phyloP scores from a whole-genome alignment of 2,113 vertebrate species.

The Oryzias melastigma region DNA sequence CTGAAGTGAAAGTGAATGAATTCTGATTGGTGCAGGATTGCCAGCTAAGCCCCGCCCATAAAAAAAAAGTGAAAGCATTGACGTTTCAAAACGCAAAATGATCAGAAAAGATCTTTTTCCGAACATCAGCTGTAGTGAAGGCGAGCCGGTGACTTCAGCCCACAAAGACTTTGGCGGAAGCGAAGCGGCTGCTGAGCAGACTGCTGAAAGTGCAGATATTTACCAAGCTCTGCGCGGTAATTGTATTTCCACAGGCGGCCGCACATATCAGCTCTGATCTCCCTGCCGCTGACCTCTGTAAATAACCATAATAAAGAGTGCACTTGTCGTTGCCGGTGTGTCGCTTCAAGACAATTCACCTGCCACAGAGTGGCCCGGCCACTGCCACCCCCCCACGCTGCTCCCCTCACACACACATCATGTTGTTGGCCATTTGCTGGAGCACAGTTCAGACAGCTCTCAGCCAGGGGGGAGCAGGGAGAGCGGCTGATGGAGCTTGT shows the following conservation, averaged over 20 bases:
- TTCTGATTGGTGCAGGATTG: neutral
- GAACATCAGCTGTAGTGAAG: constrained; percentile 33
- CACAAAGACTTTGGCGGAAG: constrained; percentile 63
- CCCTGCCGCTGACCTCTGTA: constrained; percentile 72
- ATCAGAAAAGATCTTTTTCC: neutral
- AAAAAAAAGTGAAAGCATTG: neutral
- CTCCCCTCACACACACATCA: constrained; percentile 15
- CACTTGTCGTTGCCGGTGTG: constrained; percentile 37
- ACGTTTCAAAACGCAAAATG: too few species aligned
- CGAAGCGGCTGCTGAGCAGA: constrained; percentile 52
- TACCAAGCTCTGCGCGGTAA: constrained; percentile 75
- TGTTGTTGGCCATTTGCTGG: constrained; percentile 65
- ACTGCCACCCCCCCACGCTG: neutral
- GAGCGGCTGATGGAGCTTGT: constrained; percentile 68
- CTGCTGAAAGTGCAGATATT: constrained; percentile 75
- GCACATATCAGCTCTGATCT: constrained; percentile 77
- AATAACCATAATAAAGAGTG: constrained; percentile 68
- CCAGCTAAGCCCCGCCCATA: neutral
- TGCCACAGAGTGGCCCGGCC: constrained; percentile 44
- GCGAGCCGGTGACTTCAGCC: constrained; percentile 49
- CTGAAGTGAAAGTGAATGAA: neutral
- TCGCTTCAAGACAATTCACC: constrained; percentile 67
- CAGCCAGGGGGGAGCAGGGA: constrained; percentile 67
- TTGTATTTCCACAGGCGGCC: constrained; percentile 66
- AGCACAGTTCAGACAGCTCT: constrained; percentile 62